Evolutionary conservation across 2,888 invertebrate genomes (phyloP), one percentile per base, ranked within the genome.

Genomic region (Drosophila meridionalis): DNA sequence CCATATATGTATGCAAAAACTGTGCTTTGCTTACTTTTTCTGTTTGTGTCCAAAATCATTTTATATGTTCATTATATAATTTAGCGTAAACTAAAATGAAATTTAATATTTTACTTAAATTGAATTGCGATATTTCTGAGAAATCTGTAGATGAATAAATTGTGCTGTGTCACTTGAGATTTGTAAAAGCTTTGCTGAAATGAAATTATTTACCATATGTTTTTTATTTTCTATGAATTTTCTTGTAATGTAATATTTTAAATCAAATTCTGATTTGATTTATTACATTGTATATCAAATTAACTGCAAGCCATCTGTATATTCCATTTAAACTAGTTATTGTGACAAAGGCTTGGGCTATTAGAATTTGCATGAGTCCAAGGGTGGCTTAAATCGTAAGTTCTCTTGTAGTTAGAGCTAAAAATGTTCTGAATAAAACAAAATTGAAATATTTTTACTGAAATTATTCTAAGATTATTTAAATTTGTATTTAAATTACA

Each of bases 1-100:
- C 34, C 6, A 47, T 14, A 47, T 47, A 47, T 47, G 5, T 14
- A 60, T 40, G 26, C 30, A 56, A 52, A 67, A 30, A 55, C 40
- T 56, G 30, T 28, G 34, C 47, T 64, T 58, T 38, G 38, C 9
- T n/a, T 53, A 43, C 42, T 32, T 72, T 50, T 26, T 5, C 48
- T 48, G 30, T 26, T 36, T 32, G 12, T 43, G 12, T 38, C 14
- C 30, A 58, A 59, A 58, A 59, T 53, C 60, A 47, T 8, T 30
- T 50, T 53, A 55, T 34, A 14, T 52, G 32, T 3, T 28, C 50
- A 1, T 2, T 50, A n/a, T 34, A 30, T 32, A 32, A 11, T 8
- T 26, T 14, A n/a, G 9, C 12, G 8, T 8, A 55, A 53, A 30
- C 28, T 26, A 40, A 48, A 48, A 4, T 28, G 2, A 28, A 26